Percentiles rank a stretch among this genome's conserved stretches.
Evolutionary conservation across 2,888 invertebrate genomes (phyloP).

Genomic region (Sinentomon sp.): DNA sequence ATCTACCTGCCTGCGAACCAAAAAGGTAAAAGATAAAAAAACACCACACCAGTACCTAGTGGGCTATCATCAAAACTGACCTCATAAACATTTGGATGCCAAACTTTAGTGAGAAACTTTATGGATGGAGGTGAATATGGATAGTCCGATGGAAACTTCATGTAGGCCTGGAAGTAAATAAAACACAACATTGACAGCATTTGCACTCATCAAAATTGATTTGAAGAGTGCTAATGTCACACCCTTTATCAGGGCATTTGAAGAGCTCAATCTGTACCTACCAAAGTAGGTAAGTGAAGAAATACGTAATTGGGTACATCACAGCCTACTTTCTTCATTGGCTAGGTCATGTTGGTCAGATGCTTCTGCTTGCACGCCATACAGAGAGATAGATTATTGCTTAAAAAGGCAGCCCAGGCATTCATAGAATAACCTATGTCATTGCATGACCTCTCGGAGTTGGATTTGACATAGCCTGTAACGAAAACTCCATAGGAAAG

Average conservation of each 20-base stretch:
- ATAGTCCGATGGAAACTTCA: constrained; percentile 96
- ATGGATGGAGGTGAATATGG: constrained; percentile 96
- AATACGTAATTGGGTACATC: too few relatives aligned
- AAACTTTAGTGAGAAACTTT: constrained; percentile 93
- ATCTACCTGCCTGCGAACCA: too few relatives aligned
- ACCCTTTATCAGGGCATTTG: background rate
- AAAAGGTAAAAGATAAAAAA: background rate
- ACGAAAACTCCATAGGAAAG: too few relatives aligned
- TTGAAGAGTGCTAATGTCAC: constrained; percentile 15
- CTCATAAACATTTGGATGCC: constrained; percentile 99
- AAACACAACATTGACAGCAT: constrained; percentile 6
- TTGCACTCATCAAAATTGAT: constrained; percentile 6
- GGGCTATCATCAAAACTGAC: constrained; percentile 29
- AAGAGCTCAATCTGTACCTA: background rate
- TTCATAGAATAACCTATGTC: too few relatives aligned
- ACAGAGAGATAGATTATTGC: too few relatives aligned
- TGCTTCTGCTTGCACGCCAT: too few relatives aligned
- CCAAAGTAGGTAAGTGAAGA: background rate
- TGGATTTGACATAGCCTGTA: too few relatives aligned
- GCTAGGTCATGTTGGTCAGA: too few relatives aligned
- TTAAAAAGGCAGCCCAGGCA: too few relatives aligned
- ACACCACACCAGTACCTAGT: too few relatives aligned
- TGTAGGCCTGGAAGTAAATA: constrained; percentile 57
- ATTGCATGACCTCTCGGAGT: too few relatives aligned
- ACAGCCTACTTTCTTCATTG: too few relatives aligned